Conservation (phyloP, 2,113 vertebrate genomes). For the Oncorhynchus clarkii region DNA sequence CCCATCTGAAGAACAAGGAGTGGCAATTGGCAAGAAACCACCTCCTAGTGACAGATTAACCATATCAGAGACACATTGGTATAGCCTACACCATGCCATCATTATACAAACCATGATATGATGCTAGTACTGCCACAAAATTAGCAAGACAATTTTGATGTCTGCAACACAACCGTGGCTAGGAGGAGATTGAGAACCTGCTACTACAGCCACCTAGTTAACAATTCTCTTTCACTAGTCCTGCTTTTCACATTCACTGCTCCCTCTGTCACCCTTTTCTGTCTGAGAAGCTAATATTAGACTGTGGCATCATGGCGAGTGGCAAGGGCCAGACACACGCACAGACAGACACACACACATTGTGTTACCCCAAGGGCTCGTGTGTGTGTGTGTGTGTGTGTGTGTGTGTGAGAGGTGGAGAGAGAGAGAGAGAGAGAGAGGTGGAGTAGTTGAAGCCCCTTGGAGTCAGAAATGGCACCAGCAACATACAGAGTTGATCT, state of each 20-base stretch:
- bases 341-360: too few relatives aligned
- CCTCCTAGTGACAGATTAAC: neutral
- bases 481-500: neutral
- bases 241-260: neutral
- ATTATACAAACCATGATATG: neutral
- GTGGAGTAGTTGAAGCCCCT: neutral
- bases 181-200: neutral
- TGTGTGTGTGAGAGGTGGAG: too few relatives aligned
- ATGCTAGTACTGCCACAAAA: too few relatives aligned
- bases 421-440: too few relatives aligned
- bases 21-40: constrained; percentile 12
- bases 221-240: neutral
- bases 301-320: neutral
- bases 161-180: neutral
- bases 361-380: neutral
- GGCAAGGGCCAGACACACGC: neutral
- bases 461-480: neutral
- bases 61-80: neutral
- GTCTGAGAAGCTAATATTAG: neutral
- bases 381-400: too few relatives aligned
- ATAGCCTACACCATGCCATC: neutral
- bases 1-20: constrained; percentile 54
- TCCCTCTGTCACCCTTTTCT: neutral
- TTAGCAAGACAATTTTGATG: neutral
- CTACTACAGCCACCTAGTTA: neutral